Evolutionary conservation across 1,140 invertebrate species (phyloP).

Genomic region (Dryas iulia): DNA sequence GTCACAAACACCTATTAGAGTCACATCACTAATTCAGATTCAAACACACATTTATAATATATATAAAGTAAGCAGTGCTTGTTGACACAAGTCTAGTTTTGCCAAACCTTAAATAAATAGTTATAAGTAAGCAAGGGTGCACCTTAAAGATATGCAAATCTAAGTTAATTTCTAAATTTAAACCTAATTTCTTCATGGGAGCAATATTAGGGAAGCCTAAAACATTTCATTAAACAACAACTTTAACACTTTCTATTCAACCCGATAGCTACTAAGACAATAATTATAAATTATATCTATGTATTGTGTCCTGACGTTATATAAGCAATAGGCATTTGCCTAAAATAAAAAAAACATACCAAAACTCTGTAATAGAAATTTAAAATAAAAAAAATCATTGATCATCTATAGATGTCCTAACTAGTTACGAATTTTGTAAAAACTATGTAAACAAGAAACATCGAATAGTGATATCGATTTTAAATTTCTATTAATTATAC

Average conservation of each 20-base stretch:
- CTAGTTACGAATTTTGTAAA: no score
- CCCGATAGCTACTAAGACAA: background rate
- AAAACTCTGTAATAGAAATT: background rate
- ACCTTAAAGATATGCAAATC: constrained; percentile 17
- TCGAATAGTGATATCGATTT: background rate
- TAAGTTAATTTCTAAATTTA: constrained; percentile 14
- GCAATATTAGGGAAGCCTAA: constrained; percentile 7
- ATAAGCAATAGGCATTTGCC: background rate
- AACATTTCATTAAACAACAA: constrained; percentile 16
- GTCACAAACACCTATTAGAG: no score
- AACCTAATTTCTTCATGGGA: background rate
- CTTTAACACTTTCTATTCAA: constrained; percentile 7
- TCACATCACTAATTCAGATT: no score
- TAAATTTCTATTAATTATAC: background rate
- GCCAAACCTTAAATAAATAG: constrained; percentile 2
- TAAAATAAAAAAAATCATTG: background rate
- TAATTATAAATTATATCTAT: background rate
- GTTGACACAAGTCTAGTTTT: background rate
- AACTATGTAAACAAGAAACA: no score
- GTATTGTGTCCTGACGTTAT: background rate
- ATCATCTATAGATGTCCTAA: no score
- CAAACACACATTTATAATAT: background rate
- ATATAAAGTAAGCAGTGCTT: background rate
- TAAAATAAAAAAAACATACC: background rate
- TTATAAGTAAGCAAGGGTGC: constrained; percentile 14